These are phyloP conservation scores for Gandaritis pyraliata DNA, from an alignment of 2,888 invertebrate genomes.

Conservation along the genomic window DNA sequence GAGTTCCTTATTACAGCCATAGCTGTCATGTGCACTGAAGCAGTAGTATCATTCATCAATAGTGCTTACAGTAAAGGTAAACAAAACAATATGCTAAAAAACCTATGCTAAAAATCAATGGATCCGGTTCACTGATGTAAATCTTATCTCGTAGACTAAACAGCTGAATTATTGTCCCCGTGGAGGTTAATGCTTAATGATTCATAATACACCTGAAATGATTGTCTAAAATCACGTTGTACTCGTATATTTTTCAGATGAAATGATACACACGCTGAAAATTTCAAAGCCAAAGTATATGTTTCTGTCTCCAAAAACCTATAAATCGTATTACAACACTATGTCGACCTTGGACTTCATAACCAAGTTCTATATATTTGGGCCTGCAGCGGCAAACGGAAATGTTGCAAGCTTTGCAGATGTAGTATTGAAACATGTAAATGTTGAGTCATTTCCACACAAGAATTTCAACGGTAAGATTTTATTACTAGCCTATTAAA, in stretches of 20 bases:
- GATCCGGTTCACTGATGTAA: too few relatives aligned
- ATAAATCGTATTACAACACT: constrained; percentile 49
- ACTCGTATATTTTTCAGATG: constrained; percentile 54
- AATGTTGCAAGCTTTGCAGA: constrained; percentile 49
- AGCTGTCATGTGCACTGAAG: constrained; percentile 57
- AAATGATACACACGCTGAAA: constrained; percentile 58
- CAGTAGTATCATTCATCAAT: constrained; percentile 54
- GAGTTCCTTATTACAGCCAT: constrained; percentile 54
- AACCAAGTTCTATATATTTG: constrained; percentile 54
- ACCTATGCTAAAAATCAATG: too few relatives aligned
- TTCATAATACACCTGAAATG: too few relatives aligned
- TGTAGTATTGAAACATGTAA: constrained; percentile 38
- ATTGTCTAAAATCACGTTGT: too few relatives aligned
- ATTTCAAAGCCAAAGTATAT: constrained; percentile 67
- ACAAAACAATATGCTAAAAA: neutral
- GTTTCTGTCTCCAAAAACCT: constrained; percentile 59
- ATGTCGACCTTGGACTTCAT: constrained; percentile 48
- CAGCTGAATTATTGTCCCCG: too few relatives aligned
- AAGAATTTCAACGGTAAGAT: constrained; percentile 55
- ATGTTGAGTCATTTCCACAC: constrained; percentile 49
- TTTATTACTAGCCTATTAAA: neutral
- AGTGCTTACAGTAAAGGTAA: constrained; percentile 60
- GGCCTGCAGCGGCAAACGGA: constrained; percentile 38
- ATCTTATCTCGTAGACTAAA: too few relatives aligned
- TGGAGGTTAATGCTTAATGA: too few relatives aligned